Conservation (phyloP, 2,797 vertebrate genomes). For the Xenopus petersii region DNA sequence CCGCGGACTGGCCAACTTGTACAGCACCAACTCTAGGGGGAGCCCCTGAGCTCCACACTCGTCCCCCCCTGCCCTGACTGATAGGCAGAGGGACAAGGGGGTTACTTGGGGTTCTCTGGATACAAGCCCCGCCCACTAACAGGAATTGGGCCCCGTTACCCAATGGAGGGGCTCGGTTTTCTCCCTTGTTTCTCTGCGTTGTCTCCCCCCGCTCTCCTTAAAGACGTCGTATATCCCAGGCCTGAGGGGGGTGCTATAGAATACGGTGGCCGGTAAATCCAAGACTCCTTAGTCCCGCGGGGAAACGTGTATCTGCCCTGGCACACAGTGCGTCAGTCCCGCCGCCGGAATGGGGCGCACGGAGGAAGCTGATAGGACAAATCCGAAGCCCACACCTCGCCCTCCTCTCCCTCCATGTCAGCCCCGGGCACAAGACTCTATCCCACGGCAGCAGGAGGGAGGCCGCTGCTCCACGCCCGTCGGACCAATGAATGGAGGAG, state of each 20-base stretch:
- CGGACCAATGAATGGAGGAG: constrained; percentile 37
- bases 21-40: background rate
- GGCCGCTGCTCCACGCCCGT: constrained; percentile 13
- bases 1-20: background rate
- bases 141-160: background rate
- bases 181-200: too few species aligned
- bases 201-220: too few species aligned
- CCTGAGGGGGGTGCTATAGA: too few species aligned
- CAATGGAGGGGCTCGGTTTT: background rate
- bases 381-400: constrained; percentile 76
- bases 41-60: too few species aligned
- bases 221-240: too few species aligned
- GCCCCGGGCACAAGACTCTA: constrained; percentile 38
- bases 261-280: too few species aligned
- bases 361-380: constrained; percentile 62
- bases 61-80: too few species aligned
- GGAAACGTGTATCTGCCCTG: too few species aligned
- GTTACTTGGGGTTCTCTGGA: background rate
- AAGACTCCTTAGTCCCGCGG: too few species aligned
- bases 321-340: constrained; percentile 63
- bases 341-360: constrained; percentile 65
- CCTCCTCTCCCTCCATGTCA: constrained; percentile 94
- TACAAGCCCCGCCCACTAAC: background rate
- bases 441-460: constrained; percentile 51
- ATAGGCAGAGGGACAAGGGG: background rate